These are phyloP conservation scores for Jaculus jaculus DNA, from an alignment of 2,113 vertebrate genomes.

Conservation along the genomic window DNA sequence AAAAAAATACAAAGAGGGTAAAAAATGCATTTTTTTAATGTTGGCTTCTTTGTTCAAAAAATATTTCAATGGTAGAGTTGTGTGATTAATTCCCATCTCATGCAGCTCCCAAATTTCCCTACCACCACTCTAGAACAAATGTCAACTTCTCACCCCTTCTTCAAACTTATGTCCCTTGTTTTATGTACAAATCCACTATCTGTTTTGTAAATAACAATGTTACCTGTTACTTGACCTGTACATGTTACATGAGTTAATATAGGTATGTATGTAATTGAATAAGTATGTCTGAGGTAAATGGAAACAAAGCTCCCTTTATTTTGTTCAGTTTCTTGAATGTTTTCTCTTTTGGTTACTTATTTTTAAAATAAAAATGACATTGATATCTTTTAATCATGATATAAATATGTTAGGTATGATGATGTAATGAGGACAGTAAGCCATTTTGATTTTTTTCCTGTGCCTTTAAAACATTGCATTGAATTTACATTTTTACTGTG, in stretches of 20 bases:
- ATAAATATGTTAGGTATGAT: slow-evolving; percentile 47
- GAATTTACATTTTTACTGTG: slow-evolving; percentile 2
- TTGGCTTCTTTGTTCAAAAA: neutral
- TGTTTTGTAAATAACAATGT: neutral
- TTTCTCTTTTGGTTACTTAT: neutral
- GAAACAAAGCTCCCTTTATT: slow-evolving; percentile 55
- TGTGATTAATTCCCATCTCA: neutral
- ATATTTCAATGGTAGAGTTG: neutral
- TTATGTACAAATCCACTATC: neutral
- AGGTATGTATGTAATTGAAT: slow-evolving; percentile 27
- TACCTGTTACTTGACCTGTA: neutral
- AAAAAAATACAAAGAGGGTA: too few species aligned
- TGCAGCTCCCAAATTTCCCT: neutral
- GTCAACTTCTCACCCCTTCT: neutral
- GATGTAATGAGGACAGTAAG: slow-evolving; percentile 38
- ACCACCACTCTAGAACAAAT: neutral
- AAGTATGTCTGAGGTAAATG: slow-evolving; percentile 24
- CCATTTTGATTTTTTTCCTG: slow-evolving; percentile 22
- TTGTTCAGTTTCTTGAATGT: slow-evolving; percentile 60
- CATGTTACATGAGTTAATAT: slow-evolving; percentile 44
- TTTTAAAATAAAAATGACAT: slow-evolving; percentile 41
- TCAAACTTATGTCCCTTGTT: neutral
- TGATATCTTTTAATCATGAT: neutral
- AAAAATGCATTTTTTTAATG: slow-evolving; percentile 16
- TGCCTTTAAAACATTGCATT: slow-evolving; percentile 38